phyloP scores from a whole-genome alignment of 1,140 invertebrate genomes.

The Daktulosphaira vitifoliae region DNA sequence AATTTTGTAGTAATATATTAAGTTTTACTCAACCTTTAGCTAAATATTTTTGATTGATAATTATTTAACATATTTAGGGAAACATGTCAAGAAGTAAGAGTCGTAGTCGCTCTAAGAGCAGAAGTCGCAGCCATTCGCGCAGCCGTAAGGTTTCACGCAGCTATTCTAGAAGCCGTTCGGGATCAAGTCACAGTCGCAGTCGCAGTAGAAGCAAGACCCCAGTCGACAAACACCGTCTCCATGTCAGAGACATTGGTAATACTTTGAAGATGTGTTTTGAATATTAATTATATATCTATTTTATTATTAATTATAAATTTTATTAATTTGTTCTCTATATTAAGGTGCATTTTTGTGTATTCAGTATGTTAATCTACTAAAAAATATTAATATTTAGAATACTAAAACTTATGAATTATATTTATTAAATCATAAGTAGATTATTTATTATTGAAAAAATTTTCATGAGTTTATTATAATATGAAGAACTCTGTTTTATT shows the following conservation, averaged over 20 bases:
- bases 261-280: background rate
- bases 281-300: background rate
- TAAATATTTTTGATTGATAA: no score
- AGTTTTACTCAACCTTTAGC: no score
- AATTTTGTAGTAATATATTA: no score
- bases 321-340: background rate
- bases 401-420: no score
- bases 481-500: no score
- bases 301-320: background rate
- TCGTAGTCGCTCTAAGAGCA: constrained; percentile 31
- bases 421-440: no score
- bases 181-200: constrained; percentile 27
- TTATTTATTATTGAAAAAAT: no score
- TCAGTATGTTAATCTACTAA: no score
- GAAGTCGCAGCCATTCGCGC: constrained; percentile 31
- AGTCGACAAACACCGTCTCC: constrained; percentile 31
- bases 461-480: no score
- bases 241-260: constrained; percentile 34
- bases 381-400: no score
- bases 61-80: background rate
- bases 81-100: constrained; percentile 33
- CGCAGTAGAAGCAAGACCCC: constrained; percentile 30
- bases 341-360: no score
- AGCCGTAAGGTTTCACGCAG: constrained; percentile 25
- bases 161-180: constrained; percentile 29